Conservation (phyloP, 2,888 invertebrate genomes). For the Chydorus sphaericus region DNA sequence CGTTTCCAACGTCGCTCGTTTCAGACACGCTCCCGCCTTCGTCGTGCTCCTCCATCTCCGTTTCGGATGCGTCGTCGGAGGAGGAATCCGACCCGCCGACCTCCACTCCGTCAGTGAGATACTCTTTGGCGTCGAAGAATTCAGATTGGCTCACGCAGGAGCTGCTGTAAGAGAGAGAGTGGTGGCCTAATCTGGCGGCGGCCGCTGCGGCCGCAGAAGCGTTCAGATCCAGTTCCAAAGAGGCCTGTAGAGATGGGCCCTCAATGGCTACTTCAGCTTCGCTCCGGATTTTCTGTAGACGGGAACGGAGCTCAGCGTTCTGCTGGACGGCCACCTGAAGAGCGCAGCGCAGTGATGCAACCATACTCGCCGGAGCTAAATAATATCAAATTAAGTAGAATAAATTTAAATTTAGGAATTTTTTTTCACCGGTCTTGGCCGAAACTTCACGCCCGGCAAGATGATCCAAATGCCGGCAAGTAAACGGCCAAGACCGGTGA, state of each 20-base stretch:
- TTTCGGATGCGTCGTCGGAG: conserved; percentile 55
- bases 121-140: conserved; percentile 66
- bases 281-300: conserved; percentile 28
- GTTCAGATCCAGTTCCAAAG: conserved; percentile 34
- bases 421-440: too few species aligned
- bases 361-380: conserved; percentile 22
- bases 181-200: conserved; percentile 41
- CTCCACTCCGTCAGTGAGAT: conserved; percentile 23
- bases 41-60: conserved; percentile 38
- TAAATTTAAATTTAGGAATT: neutral
- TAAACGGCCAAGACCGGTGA: too few species aligned
- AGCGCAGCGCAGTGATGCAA: conserved; percentile 42
- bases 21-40: conserved; percentile 46
- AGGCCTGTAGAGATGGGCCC: conserved; percentile 48
- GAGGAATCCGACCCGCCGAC: conserved; percentile 43
- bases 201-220: too few species aligned
- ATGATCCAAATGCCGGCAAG: too few species aligned
- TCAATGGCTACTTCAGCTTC: conserved; percentile 36
- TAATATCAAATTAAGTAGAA: neutral
- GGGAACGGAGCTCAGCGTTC: conserved; percentile 49
- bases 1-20: conserved; percentile 40
- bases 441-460: too few species aligned
- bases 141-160: conserved; percentile 60
- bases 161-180: conserved; percentile 56
- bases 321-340: conserved; percentile 53